A percentile compares a stretch with the other conserved stretches of the same genome.
phyloP scores from a whole-genome alignment of 2,113 vertebrate genomes.

The Pipa parva region DNA sequence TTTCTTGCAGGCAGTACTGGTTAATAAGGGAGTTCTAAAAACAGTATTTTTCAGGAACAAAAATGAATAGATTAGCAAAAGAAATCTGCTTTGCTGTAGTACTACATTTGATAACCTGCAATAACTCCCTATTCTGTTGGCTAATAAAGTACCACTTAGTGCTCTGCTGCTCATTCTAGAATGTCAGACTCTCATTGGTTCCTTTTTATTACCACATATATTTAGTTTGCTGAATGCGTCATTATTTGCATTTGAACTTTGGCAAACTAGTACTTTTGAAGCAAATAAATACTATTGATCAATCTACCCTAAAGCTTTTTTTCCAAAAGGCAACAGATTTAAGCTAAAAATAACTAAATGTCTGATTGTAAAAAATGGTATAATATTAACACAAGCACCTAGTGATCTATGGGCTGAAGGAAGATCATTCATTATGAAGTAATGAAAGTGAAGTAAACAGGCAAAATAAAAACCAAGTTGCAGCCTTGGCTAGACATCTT shows the following conservation, averaged over 20 bases:
- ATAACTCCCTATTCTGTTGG: not conserved
- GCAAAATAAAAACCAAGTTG: too few relatives aligned
- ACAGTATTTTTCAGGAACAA: too few relatives aligned
- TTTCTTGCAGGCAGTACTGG: too few relatives aligned
- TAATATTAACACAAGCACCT: too few relatives aligned
- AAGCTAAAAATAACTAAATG: not conserved
- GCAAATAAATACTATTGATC: slow-evolving; percentile 11
- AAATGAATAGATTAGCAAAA: too few relatives aligned
- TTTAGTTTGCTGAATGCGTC: slow-evolving; percentile 2
- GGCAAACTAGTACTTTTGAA: slow-evolving; percentile 3
- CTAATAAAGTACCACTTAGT: not conserved
- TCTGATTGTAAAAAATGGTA: not conserved
- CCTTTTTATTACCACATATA: not conserved
- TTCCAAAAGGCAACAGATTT: not conserved
- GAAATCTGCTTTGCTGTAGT: not conserved
- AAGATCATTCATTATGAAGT: too few relatives aligned
- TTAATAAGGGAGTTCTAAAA: too few relatives aligned
- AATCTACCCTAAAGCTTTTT: not conserved
- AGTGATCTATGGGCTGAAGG: too few relatives aligned
- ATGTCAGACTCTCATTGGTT: not conserved
- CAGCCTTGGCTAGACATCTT: too few relatives aligned
- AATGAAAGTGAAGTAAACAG: too few relatives aligned
- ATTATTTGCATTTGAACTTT: slow-evolving; percentile 8
- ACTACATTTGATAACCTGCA: not conserved
- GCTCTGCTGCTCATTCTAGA: not conserved